Conservation (phyloP, 2,797 vertebrate genomes). For the Rachycentron canadum region DNA sequence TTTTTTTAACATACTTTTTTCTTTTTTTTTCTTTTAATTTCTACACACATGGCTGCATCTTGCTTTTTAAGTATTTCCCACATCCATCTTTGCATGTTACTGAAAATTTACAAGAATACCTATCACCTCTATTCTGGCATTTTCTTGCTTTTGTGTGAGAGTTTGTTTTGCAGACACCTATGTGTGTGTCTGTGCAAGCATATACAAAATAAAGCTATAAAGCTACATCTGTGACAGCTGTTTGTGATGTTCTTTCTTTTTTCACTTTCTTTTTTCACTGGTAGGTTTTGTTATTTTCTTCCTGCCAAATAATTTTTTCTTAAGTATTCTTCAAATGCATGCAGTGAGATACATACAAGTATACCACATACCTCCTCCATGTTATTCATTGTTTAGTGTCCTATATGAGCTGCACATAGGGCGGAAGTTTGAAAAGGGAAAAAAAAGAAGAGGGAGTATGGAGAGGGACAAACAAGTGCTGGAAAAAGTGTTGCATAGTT, state of each 20-base stretch:
- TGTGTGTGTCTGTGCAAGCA: background rate
- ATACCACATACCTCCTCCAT: background rate
- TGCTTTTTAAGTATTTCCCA: constrained; percentile 26
- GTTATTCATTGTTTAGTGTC: constrained; percentile 13
- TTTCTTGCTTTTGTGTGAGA: constrained; percentile 9
- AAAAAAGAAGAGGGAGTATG: fast-evolving
- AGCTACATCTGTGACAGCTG: constrained; percentile 24
- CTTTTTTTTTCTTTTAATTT: constrained; percentile 9
- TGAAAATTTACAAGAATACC: constrained; percentile 26
- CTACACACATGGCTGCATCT: background rate
- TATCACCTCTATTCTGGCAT: constrained; percentile 20
- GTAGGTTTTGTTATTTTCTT: constrained; percentile 15
- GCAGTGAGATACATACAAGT: background rate
- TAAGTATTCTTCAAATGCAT: constrained; percentile 22
- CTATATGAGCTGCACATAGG: constrained; percentile 11
- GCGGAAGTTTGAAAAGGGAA: background rate
- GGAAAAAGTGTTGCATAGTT: background rate
- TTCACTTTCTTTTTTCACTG: constrained; percentile 17
- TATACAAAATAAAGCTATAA: background rate
- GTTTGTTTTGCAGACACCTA: too few relatives aligned
- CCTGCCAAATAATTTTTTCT: constrained; percentile 14
- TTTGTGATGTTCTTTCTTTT: background rate
- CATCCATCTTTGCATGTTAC: constrained; percentile 36
- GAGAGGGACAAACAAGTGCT: background rate
- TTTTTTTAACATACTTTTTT: background rate